phyloP scores from a whole-genome alignment of 2,113 vertebrate genomes.

The Corynorhinus townsendii region DNA sequence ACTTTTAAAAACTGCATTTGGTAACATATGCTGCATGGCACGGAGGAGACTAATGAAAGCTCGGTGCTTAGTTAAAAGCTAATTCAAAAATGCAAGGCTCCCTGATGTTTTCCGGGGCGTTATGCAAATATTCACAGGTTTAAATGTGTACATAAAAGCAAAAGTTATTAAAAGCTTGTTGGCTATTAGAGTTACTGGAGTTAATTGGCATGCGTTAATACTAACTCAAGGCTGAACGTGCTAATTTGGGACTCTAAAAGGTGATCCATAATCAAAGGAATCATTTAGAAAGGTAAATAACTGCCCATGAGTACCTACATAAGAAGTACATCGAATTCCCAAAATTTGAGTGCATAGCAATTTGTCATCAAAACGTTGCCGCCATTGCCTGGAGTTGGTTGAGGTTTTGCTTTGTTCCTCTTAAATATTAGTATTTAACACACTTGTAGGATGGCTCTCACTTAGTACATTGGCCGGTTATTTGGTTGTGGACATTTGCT shows the following conservation, averaged over 20 bases:
- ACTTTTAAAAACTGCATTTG: not conserved
- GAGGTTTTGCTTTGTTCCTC: not conserved
- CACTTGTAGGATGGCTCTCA: not conserved
- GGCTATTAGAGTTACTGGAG: not conserved
- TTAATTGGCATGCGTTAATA: not conserved
- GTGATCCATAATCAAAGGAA: not conserved
- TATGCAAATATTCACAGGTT: not conserved
- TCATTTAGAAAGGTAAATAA: not conserved
- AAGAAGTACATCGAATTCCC: not conserved
- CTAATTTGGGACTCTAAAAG: not conserved
- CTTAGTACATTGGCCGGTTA: not conserved
- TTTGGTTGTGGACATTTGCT: not conserved
- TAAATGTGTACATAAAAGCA: not conserved
- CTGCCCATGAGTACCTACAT: not conserved
- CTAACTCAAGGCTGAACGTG: not conserved
- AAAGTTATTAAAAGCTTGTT: not conserved
- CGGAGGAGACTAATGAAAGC: not conserved
- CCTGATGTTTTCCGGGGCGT: not conserved
- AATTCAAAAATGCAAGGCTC: not conserved
- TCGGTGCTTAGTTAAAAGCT: not conserved
- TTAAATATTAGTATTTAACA: not conserved
- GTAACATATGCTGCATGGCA: not conserved
- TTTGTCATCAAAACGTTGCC: not conserved
- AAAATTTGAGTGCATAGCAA: not conserved
- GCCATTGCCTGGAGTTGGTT: not conserved